Evolutionary conservation across 2,797 vertebrate genomes (phyloP).

Genomic region (Sebastes cheni): DNA sequence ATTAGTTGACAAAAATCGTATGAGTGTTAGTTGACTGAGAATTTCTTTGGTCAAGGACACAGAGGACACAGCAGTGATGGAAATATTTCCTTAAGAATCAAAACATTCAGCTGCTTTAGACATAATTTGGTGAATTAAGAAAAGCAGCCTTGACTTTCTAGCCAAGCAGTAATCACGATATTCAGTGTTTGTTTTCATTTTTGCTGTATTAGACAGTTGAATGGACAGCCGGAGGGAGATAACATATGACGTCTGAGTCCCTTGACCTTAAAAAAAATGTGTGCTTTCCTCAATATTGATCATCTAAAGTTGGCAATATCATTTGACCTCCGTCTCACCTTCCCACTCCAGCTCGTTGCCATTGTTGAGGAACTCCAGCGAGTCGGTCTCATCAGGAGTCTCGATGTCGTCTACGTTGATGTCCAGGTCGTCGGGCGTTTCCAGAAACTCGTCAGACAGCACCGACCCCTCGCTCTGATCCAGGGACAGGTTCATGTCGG

Average conservation of each 20-base stretch:
- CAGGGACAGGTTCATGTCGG: slow-evolving; percentile 95
- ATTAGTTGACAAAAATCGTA: too few relatives aligned
- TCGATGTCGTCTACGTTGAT: slow-evolving; percentile 96
- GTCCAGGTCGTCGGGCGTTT: slow-evolving; percentile 94
- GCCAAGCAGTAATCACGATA: neutral
- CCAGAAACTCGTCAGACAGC: slow-evolving; percentile 92
- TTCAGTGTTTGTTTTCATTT: neutral
- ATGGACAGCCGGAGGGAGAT: neutral
- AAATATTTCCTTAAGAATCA: neutral
- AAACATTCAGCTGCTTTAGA: neutral
- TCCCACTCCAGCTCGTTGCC: slow-evolving; percentile 98
- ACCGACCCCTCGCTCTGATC: slow-evolving; percentile 95
- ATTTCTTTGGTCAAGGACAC: too few relatives aligned
- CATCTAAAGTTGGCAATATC: neutral
- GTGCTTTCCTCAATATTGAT: neutral
- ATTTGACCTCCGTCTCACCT: slow-evolving; percentile 82
- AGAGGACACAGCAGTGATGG: neutral
- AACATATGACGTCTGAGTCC: neutral
- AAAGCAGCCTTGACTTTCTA: neutral
- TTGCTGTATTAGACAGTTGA: neutral
- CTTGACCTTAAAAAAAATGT: neutral
- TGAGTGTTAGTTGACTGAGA: too few relatives aligned
- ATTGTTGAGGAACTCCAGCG: slow-evolving; percentile 92
- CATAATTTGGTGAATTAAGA: neutral
- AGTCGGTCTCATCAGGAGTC: slow-evolving; percentile 95